Conservation (phyloP, 2,888 invertebrate species). For the Conchocele bisecta region DNA sequence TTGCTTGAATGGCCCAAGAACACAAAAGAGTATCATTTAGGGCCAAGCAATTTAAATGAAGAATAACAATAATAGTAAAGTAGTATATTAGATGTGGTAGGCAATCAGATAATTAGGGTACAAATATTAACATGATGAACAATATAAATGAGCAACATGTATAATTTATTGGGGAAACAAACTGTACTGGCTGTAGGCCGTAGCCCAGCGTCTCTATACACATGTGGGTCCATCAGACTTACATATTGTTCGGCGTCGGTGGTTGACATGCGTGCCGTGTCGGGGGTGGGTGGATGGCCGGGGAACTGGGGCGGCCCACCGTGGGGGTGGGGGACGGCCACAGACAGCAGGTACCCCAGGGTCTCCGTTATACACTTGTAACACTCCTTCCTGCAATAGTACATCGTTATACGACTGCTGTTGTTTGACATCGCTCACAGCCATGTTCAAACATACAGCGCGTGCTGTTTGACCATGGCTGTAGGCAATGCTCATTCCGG, state of each 20-base stretch:
- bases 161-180: too few species aligned
- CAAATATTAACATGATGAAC: too few species aligned
- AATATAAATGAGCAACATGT: too few species aligned
- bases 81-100: too few species aligned
- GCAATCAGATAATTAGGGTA: too few species aligned
- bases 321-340: conserved; percentile 80
- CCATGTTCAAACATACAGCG: not conserved
- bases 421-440: not conserved
- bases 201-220: not conserved
- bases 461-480: too few species aligned
- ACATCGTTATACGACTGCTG: not conserved
- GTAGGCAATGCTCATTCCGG: too few species aligned
- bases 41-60: too few species aligned
- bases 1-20: too few species aligned
- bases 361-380: conserved; percentile 93
- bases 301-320: conserved; percentile 81
- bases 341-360: conserved; percentile 81
- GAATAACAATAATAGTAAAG: too few species aligned
- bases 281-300: conserved; percentile 81
- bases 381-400: conserved; percentile 89
- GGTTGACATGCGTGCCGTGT: conserved; percentile 78
- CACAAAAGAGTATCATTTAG: too few species aligned
- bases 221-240: conserved; percentile 47
- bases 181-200: too few species aligned
- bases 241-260: conserved; percentile 80